Percentiles rank a stretch among this genome's conserved stretches.
phyloP scores from a whole-genome alignment of 2,888 invertebrate genomes.

The Nemapogon koenigi region DNA sequence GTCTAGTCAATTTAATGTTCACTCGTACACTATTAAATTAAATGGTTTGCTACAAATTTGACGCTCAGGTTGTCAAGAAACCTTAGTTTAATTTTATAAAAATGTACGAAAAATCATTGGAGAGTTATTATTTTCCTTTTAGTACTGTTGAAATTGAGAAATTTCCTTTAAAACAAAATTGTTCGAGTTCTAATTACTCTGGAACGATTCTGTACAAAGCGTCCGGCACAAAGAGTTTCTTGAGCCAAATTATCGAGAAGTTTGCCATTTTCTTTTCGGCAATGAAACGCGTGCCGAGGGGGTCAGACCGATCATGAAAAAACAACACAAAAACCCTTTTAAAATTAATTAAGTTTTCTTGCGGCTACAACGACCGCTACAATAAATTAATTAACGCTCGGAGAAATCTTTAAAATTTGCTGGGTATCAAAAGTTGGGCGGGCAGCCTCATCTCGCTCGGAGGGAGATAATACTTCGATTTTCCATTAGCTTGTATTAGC shows the following conservation, averaged over 20 bases:
- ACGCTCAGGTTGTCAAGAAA: no score
- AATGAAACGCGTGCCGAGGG: conserved; percentile 29
- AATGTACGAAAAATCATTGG: no score
- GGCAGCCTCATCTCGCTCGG: conserved; percentile 9
- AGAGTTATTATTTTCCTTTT: no score
- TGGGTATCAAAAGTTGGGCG: conserved; percentile 56
- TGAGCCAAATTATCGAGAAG: conserved; percentile 36
- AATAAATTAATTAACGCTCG: conserved; percentile 64
- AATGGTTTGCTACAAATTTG: no score
- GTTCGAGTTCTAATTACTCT: conserved; percentile 43
- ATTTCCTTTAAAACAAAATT: conserved; percentile 1
- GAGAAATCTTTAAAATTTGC: conserved; percentile 62
- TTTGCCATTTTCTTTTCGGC: conserved; percentile 40
- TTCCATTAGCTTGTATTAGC: conserved; percentile 61
- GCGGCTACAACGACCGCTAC: conserved; percentile 57
- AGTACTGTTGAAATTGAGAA: no score
- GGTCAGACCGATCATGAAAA: conserved; percentile 33
- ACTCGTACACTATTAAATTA: no score
- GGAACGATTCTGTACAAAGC: conserved; percentile 39
- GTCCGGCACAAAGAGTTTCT: conserved; percentile 37
- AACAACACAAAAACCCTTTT: conserved; percentile 65
- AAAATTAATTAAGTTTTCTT: conserved; percentile 66
- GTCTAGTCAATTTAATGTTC: no score
- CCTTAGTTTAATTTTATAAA: no score
- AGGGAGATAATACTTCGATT: conserved; percentile 59